Conservation (phyloP, 2,888 invertebrate genomes). For the Cordylochernes scorpioides region DNA sequence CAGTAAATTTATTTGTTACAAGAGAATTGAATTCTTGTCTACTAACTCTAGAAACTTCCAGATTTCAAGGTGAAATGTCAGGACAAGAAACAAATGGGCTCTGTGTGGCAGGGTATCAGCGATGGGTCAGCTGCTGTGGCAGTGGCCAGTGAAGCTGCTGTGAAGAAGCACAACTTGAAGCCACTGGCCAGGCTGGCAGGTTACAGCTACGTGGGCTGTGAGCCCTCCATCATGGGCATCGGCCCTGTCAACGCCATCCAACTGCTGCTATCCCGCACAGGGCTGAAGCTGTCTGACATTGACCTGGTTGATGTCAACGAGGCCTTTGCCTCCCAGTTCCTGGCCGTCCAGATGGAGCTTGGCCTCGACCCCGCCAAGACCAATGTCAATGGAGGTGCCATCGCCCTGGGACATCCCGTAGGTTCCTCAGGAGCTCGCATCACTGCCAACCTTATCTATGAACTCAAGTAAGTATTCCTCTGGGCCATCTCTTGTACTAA, state of each 20-base stretch:
- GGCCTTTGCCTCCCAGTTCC: slow-evolving; percentile 80
- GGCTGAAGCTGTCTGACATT: slow-evolving; percentile 51
- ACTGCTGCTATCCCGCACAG: slow-evolving; percentile 48
- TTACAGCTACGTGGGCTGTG: slow-evolving; percentile 65
- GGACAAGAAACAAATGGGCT: slow-evolving; percentile 3
- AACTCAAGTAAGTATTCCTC: slow-evolving; percentile 48
- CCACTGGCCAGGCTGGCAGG: slow-evolving; percentile 73
- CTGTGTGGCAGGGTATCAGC: slow-evolving; percentile 49
- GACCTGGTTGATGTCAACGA: slow-evolving; percentile 92
- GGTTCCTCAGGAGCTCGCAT: slow-evolving; percentile 84
- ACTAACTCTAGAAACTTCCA: no score
- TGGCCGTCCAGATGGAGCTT: slow-evolving; percentile 70
- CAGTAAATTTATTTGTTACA: no score
- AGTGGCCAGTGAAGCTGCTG: slow-evolving; percentile 65
- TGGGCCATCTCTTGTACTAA: no score
- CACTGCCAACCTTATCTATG: slow-evolving; percentile 64
- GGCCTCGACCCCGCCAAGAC: slow-evolving; percentile 56
- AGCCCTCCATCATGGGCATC: slow-evolving; percentile 85
- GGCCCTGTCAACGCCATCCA: slow-evolving; percentile 84
- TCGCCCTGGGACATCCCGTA: slow-evolving; percentile 85
- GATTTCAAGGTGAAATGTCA: neutral
- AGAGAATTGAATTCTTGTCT: no score
- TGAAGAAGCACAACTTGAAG: slow-evolving; percentile 46
- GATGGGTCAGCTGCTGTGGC: slow-evolving; percentile 89
- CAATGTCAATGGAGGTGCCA: slow-evolving; percentile 86